phyloP scores from a whole-genome alignment of 1,140 invertebrate species.

The Drosophila bocki region DNA sequence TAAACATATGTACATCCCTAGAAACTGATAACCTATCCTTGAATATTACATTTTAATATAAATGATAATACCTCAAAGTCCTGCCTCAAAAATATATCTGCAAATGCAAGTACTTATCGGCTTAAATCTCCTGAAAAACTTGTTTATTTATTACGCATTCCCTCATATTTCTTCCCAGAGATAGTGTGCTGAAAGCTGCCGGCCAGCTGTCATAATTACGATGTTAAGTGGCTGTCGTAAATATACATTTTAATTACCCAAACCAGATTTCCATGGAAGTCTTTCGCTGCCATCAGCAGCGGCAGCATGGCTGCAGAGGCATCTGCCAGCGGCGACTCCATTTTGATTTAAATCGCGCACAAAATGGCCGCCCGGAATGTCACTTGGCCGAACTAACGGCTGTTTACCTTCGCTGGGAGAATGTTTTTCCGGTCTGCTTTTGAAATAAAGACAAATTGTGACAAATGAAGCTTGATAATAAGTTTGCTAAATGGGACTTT shows the following conservation, averaged over 20 bases:
- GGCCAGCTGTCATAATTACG: conserved; percentile 62
- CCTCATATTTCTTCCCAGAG: neutral
- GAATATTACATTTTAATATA: neutral
- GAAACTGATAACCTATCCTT: too few species aligned
- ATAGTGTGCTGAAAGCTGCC: conserved; percentile 7
- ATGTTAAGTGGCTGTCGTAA: conserved; percentile 72
- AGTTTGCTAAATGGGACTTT: conserved; percentile 59
- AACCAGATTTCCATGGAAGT: neutral
- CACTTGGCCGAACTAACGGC: conserved; percentile 8
- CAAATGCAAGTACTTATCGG: conserved; percentile 5
- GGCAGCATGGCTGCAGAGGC: neutral
- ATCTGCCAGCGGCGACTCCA: conserved; percentile 27
- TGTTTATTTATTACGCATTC: conserved; percentile 14
- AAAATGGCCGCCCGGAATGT: conserved; percentile 17
- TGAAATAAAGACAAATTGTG: conserved; percentile 57
- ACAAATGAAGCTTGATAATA: conserved; percentile 59
- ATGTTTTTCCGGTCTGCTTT: conserved; percentile 10
- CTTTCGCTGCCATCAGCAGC: neutral
- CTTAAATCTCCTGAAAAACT: conserved; percentile 11
- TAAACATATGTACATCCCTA: too few species aligned
- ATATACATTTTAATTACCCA: conserved; percentile 74
- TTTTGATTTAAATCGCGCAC: conserved; percentile 46
- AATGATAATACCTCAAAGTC: neutral
- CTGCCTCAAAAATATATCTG: neutral
- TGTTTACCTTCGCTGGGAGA: conserved; percentile 2